Evolutionary conservation across 2,113 vertebrate genomes (phyloP).

Genomic region (Irena cyanogastra): DNA sequence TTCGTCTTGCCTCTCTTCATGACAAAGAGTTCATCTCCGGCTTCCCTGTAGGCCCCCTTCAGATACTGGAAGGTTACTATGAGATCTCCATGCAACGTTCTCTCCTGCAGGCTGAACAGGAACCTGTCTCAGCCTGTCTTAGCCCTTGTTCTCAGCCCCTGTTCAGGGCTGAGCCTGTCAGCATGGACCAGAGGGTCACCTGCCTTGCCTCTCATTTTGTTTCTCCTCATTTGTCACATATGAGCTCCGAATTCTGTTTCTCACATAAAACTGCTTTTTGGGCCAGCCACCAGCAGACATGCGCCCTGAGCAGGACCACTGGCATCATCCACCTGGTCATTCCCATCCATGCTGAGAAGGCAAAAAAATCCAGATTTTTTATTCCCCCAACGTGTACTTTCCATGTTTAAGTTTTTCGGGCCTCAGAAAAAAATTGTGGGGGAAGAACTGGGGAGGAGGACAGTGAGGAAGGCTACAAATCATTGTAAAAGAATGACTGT

Average conservation of each 20-base stretch:
- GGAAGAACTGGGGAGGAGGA: background rate
- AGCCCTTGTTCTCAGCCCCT: background rate
- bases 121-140: background rate
- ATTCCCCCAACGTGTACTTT: accelerated
- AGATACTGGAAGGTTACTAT: background rate
- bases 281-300: no score
- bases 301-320: accelerated
- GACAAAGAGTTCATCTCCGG: background rate
- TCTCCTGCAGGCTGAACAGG: background rate
- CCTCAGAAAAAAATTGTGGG: no score
- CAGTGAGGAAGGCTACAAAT: background rate
- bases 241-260: accelerated
- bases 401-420: background rate
- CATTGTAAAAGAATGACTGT: background rate
- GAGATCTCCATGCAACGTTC: background rate
- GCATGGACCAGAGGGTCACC: accelerated
- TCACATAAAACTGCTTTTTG: background rate
- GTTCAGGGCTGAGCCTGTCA: accelerated
- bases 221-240: accelerated
- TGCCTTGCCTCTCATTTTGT: accelerated
- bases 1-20: background rate
- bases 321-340: background rate
- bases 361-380: background rate
- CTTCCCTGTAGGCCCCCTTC: background rate
- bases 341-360: background rate